A percentile compares a stretch with the other conserved stretches of the same genome.
phyloP scores from a whole-genome alignment of 2,113 vertebrate genomes.

The Lampris incognitus region DNA sequence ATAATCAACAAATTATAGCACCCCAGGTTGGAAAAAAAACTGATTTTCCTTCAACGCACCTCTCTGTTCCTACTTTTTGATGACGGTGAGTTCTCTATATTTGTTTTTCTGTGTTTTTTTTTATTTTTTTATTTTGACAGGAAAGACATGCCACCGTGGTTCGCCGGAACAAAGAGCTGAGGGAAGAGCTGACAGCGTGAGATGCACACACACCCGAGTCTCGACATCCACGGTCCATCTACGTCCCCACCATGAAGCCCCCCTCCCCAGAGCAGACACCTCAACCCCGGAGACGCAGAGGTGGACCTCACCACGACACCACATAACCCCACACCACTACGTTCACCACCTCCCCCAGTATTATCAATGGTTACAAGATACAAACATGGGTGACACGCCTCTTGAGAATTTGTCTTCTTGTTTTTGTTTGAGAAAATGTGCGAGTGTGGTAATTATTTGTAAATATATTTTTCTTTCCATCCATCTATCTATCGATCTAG shows the following conservation, averaged over 20 bases:
- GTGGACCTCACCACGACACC: constrained; percentile 64
- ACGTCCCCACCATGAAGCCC: constrained; percentile 36
- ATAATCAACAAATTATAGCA: too few relatives aligned
- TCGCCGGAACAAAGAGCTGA: constrained; percentile 97
- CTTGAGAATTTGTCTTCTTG: constrained; percentile 68
- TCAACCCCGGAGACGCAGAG: constrained; percentile 55
- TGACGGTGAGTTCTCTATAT: too few relatives aligned
- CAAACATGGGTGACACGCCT: constrained; percentile 65
- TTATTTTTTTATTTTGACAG: constrained; percentile 67
- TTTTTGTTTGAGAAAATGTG: constrained; percentile 64
- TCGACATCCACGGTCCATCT: constrained; percentile 52
- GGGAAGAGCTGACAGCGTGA: constrained; percentile 86
- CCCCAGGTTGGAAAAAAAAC: too few relatives aligned
- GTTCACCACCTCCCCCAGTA: constrained; percentile 69
- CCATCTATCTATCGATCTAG: constrained; percentile 43
- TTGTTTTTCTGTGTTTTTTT: background rate
- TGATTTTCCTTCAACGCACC: too few relatives aligned
- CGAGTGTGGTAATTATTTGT: constrained; percentile 75
- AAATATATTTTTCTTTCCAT: constrained; percentile 70
- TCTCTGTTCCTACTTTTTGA: too few relatives aligned
- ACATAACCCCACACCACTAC: constrained; percentile 66
- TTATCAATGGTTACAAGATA: constrained; percentile 73
- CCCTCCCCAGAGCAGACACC: constrained; percentile 57
- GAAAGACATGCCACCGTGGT: constrained; percentile 93
- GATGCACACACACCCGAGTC: constrained; percentile 28